phyloP scores from a whole-genome alignment of 2,797 vertebrate genomes.

The Anableps anableps region DNA sequence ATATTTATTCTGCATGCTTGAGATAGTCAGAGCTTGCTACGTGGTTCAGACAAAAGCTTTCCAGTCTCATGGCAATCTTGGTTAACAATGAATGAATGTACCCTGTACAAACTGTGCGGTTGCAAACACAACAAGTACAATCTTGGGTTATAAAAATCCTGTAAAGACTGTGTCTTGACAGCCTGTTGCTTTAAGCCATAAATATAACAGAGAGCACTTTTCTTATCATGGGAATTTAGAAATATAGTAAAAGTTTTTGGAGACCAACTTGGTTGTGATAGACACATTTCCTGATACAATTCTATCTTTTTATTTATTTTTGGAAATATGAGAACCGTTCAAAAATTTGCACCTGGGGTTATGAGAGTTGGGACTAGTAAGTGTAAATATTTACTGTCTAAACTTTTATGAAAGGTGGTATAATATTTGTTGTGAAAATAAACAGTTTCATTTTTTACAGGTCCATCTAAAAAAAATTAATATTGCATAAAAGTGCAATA shows the following conservation, averaged over 20 bases:
- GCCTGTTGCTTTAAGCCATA: conserved; percentile 19
- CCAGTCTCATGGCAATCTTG: conserved; percentile 38
- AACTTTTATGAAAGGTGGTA: not conserved
- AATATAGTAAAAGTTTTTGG: not conserved
- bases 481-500: no score
- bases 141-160: conserved; percentile 36
- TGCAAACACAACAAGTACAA: conserved; percentile 54
- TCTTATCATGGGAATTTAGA: not conserved
- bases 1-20: conserved; percentile 72
- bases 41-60: conserved; percentile 70
- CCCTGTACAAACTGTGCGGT: conserved; percentile 35
- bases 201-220: not conserved
- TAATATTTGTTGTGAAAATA: not conserved
- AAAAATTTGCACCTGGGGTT: not conserved
- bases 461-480: no score
- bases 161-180: conserved; percentile 34
- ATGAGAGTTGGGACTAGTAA: not conserved
- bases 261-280: not conserved
- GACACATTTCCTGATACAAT: not conserved
- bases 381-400: not conserved
- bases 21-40: conserved; percentile 67
- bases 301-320: not conserved
- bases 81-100: conserved; percentile 45
- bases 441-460: not conserved
- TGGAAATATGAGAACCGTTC: not conserved